phyloP scores from a whole-genome alignment of 2,797 vertebrate genomes.

The Emydoidea blandingii region DNA sequence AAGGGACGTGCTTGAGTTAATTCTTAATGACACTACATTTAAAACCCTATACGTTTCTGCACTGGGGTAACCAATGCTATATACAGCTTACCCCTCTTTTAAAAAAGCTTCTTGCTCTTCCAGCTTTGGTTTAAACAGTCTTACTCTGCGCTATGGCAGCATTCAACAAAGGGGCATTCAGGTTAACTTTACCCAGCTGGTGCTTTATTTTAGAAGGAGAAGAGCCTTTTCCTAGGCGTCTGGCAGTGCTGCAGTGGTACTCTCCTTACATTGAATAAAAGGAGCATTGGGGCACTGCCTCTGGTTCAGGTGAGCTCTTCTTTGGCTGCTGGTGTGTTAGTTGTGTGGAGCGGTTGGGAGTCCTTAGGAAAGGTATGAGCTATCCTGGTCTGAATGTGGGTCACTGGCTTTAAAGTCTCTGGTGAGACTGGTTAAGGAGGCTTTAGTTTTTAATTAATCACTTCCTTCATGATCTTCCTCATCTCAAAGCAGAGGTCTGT shows the following conservation, averaged over 20 bases:
- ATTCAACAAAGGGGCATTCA: slow-evolving; percentile 78
- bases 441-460: not conserved
- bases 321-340: not conserved
- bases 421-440: accelerated
- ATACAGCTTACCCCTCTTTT: slow-evolving; percentile 51
- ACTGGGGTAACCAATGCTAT: slow-evolving; percentile 31
- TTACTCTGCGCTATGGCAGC: slow-evolving; percentile 72
- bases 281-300: accelerated
- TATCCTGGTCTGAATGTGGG: not conserved
- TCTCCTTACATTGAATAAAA: accelerated
- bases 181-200: slow-evolving; percentile 48
- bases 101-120: slow-evolving; percentile 65
- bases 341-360: accelerated
- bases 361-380: not conserved
- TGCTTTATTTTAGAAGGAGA: slow-evolving; percentile 45
- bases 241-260: accelerated
- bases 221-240: not conserved
- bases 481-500: not conserved
- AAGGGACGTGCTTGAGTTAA: not conserved
- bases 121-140: slow-evolving; percentile 73
- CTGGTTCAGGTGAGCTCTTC: accelerated
- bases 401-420: not conserved
- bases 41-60: not conserved
- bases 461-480: not conserved
- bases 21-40: slow-evolving; percentile 56